Evolutionary conservation across 1,140 invertebrate species (phyloP), one percentile per base, ranked within the genome.

Genomic region (Drosophila paulistorum): DNA sequence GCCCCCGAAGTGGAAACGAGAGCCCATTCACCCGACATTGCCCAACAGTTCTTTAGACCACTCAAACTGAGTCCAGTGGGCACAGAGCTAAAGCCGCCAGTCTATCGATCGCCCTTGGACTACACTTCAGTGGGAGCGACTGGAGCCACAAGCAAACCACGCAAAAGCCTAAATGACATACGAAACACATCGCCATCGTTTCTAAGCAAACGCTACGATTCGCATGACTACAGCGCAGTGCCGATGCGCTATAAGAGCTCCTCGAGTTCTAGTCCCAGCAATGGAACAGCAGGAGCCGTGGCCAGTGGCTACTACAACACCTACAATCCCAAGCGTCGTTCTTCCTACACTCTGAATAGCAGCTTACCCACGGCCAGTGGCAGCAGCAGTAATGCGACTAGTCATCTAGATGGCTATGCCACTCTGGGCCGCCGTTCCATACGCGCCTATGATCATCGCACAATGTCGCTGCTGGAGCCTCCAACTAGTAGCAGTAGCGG

Each of bases 101-200:
- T 91, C 3, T 92, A 92, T 42, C 87, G 80, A n/a, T 87, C 91
- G 0, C 35, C 82, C 1, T 17, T 85, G 3, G 91, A 92, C 37
- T 90, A 92, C 41, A 62, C 84, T 10, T 59, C 73, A 1, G 23
- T 1, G 37, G 37, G 70, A 0, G 67, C 82, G 0, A 64, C 68
- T 13, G 77, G 73, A 2, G 68, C 79, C 9, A 66, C 80, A 1
- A 84, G 77, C 54, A 90, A 92, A 35, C 91, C 91, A 0, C 84
- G 90, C 20, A 91, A 90, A 72, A 92, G 91, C 54, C 74, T 92
- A 13, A 92, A 86, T n/a, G 91, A 92, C 68, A 90, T 92, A 39
- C 77, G 89, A 20, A 82, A 86, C 14, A 87, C 90, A 20, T 91
- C 90, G 39, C 90, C 90, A 11, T 91, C 90, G 42, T 90, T 90